Conservation (phyloP, 1,140 invertebrate genomes). For the Aphelinus certus region DNA sequence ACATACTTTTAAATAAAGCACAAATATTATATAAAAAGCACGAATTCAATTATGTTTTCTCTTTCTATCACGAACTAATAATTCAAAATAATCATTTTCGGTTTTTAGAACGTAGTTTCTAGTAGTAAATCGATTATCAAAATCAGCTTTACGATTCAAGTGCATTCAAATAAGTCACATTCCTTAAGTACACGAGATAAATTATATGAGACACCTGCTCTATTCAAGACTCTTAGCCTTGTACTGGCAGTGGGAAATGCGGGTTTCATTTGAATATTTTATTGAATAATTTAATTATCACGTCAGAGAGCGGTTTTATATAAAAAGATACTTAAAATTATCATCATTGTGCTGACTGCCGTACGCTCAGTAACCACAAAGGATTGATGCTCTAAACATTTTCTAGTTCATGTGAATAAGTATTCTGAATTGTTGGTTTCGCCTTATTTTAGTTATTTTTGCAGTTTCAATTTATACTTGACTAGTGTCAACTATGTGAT, state of each 20-base stretch:
- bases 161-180: slow-evolving; percentile 35
- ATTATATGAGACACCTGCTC: slow-evolving; percentile 40
- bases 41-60: neutral
- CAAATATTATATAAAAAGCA: slow-evolving; percentile 16
- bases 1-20: neutral
- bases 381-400: slow-evolving; percentile 29
- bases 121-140: slow-evolving; percentile 19
- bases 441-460: neutral
- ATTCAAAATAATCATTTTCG: neutral
- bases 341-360: slow-evolving; percentile 22
- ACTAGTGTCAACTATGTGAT: neutral
- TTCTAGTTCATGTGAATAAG: neutral
- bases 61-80: no score
- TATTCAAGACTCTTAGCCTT: slow-evolving; percentile 19
- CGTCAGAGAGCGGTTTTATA: slow-evolving; percentile 9
- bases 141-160: slow-evolving; percentile 40
- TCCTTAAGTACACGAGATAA: slow-evolving; percentile 41
- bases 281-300: slow-evolving; percentile 56
- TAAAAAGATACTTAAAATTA: slow-evolving; percentile 28
- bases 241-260: slow-evolving; percentile 34
- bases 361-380: slow-evolving; percentile 31
- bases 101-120: neutral
- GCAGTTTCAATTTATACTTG: neutral
- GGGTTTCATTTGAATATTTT: slow-evolving; percentile 54
- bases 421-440: slow-evolving; percentile 1